Base-by-base conservation (phyloP, 92 coral and sea anemone species). In the Bergia sp. region DNA sequence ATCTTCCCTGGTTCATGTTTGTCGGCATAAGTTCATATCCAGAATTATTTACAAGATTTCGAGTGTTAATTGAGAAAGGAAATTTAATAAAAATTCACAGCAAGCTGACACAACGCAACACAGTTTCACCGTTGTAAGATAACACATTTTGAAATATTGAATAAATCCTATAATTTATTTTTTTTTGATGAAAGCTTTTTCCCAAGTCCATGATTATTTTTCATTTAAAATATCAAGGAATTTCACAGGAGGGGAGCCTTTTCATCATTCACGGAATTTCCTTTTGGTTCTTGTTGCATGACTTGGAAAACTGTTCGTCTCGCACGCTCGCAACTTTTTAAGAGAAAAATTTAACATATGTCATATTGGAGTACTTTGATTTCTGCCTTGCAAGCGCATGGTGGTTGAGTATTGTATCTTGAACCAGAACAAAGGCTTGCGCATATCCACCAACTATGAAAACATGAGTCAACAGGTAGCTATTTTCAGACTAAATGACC, bases 201-300 rank as follows among this genome's bases (percentile, higher is more conserved):
- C 37, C 38, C 36, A 3, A 81, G 47, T 15, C 37, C 49, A 61
- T 29, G 39, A 37, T 36, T 45, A 8, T 8, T 71, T 71, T 72
- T 69, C 18, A 20, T 84, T 6, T 23, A 5, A 36, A 84, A 47
- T 84, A 9, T 29, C 20, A 4, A 37, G 40, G 65, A 71, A 67
- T 72, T 84, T 71, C 87, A 12, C 79, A 36, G 66, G 79, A 42
- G 77, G 79, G 45, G 16, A 23, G 41, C 83, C 53, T 23, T 83
- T 42, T 20, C 50, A 15, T 83, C 87, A 42, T 83, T 43, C 66
- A 18, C 42, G 87, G 87, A 71, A 71, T 65, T 82, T 82, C 76
- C 55, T 65, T 65, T 42, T 41, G 69, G 20, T 53, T 53, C 58
- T 53, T 53, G 21, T n/a, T 69, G 75, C 61, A 47, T 71, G 66